Conservation (phyloP, 2,113 vertebrate genomes). For the Channa argus region DNA sequence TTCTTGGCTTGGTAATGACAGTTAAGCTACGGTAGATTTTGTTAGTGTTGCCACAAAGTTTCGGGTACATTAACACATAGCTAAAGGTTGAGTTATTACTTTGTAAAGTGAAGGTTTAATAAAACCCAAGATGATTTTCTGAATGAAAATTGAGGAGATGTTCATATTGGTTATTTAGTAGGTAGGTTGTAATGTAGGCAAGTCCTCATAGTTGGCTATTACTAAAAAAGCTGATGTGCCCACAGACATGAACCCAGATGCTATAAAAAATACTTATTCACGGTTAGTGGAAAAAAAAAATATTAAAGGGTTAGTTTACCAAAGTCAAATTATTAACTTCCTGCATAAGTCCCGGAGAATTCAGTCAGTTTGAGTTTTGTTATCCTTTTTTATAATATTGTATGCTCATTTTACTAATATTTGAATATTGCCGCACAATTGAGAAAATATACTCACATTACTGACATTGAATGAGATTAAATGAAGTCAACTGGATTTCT, state of each 20-base stretch:
- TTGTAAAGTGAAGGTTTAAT: slow-evolving; percentile 9
- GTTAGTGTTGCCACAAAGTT: no score
- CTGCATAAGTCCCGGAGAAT: background rate
- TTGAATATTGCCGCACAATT: background rate
- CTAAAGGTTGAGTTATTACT: background rate
- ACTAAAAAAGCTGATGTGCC: slow-evolving; percentile 1
- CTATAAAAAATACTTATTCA: background rate
- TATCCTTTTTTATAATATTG: background rate
- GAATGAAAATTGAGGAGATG: slow-evolving; percentile 3
- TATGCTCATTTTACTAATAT: background rate
- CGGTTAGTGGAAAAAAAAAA: background rate
- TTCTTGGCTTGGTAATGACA: background rate
- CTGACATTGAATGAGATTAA: no score
- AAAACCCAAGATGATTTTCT: slow-evolving; percentile 5
- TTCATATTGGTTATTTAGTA: slow-evolving; percentile 13
- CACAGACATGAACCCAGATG: background rate
- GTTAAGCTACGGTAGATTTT: no score
- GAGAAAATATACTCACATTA: no score
- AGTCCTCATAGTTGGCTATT: slow-evolving; percentile 10
- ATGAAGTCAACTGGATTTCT: no score
- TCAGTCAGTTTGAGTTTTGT: background rate
- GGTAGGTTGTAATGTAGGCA: slow-evolving; percentile 6
- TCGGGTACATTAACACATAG: no score
- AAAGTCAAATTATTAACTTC: background rate
- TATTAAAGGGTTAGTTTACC: background rate